A percentile compares a stretch with the other conserved stretches of the same genome.
Evolutionary conservation across 1,140 invertebrate species (phyloP).

Genomic region (Drosophila nigrodunni): DNA sequence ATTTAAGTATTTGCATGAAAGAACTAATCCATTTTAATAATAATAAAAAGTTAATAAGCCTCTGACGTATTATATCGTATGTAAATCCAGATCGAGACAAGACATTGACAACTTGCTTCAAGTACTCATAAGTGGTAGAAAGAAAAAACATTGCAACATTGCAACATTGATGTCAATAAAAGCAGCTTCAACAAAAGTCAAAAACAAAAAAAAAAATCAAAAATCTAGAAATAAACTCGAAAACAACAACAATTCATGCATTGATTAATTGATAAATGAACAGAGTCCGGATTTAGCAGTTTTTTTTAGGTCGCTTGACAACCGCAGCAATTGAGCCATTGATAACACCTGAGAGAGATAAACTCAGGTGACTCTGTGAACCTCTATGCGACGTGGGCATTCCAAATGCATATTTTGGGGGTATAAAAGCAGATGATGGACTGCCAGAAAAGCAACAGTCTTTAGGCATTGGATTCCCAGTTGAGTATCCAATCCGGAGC

Average conservation of each 20-base stretch:
- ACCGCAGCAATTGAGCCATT: conserved; percentile 19
- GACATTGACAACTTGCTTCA: conserved; percentile 46
- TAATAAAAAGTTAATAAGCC: conserved; percentile 52
- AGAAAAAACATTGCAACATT: conserved; percentile 32
- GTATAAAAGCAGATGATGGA: conserved; percentile 54
- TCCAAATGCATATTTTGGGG: conserved; percentile 4
- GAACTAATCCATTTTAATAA: conserved; percentile 58
- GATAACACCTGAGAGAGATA: conserved; percentile 60
- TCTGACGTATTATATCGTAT: conserved; percentile 54
- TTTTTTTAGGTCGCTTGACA: conserved; percentile 39
- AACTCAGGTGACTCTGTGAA: conserved; percentile 30
- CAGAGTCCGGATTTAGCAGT: conserved; percentile 31
- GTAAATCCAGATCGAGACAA: conserved; percentile 52
- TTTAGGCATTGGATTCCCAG: conserved; percentile 77
- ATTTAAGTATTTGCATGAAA: conserved; percentile 49
- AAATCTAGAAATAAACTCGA: conserved; percentile 68
- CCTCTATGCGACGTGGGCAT: neutral
- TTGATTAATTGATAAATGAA: conserved; percentile 2
- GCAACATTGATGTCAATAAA: conserved; percentile 76
- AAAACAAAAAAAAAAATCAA: conserved; percentile 44
- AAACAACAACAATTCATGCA: conserved; percentile 48
- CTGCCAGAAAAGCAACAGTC: conserved; percentile 64
- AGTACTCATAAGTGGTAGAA: conserved; percentile 50
- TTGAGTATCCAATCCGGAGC: conserved; percentile 71
- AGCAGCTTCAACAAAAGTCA: conserved; percentile 61